Evolutionary conservation across 2,113 vertebrate species (phyloP).

Genomic region (Thalassoma bifasciatum): DNA sequence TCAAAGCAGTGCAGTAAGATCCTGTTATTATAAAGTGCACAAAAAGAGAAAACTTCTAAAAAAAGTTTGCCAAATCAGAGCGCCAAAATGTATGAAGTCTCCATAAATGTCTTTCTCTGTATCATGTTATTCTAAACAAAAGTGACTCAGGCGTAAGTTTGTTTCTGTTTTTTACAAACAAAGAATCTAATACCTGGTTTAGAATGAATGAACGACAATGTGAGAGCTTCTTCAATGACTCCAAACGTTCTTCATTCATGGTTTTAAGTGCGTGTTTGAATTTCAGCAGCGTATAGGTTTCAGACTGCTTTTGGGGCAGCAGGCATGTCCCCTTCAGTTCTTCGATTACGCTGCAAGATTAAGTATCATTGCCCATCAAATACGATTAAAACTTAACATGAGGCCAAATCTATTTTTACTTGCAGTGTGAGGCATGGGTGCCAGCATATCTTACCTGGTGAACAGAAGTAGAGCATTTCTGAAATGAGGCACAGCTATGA

Average conservation of each 20-base stretch:
- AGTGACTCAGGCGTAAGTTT: no score
- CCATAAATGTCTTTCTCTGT: no score
- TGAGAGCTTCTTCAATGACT: constrained; percentile 75
- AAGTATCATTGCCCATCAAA: not conserved
- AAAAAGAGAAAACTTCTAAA: not conserved
- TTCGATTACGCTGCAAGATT: constrained; percentile 78
- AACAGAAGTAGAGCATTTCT: constrained; percentile 82
- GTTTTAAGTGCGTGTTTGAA: constrained; percentile 70
- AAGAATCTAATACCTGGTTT: constrained; percentile 70
- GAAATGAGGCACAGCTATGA: constrained; percentile 85
- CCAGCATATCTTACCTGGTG: constrained; percentile 73
- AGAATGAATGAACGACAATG: constrained; percentile 69
- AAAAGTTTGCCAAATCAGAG: no score
- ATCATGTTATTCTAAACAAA: no score
- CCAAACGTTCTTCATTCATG: constrained; percentile 50
- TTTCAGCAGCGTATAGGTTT: constrained; percentile 75
- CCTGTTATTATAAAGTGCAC: no score
- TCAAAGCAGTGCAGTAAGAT: no score
- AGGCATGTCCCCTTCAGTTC: constrained; percentile 78
- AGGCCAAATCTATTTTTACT: not conserved
- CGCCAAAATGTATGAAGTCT: no score
- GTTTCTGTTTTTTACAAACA: not conserved
- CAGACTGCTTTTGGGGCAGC: constrained; percentile 76
- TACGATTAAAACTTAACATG: not conserved
- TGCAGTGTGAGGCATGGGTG: not conserved